These are phyloP conservation scores for Chloroclysta siterata DNA, from an alignment of 2,888 invertebrate species.

Conservation along the genomic window DNA sequence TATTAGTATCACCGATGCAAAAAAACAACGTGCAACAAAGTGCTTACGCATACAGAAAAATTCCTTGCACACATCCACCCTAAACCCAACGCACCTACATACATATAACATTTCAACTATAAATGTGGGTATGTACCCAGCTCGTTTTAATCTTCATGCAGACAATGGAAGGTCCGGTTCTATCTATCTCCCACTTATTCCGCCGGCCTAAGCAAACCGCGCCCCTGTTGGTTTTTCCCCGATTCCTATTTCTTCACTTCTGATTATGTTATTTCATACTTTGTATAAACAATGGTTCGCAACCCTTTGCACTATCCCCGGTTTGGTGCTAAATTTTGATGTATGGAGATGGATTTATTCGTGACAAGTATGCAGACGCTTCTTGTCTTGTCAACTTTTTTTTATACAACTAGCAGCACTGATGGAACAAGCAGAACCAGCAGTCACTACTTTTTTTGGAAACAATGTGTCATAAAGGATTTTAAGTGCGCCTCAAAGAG, in stretches of 20 bases:
- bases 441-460: too few species aligned
- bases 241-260: constrained; percentile 84
- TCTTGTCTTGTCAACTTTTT: too few species aligned
- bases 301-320: constrained; percentile 83
- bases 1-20: too few species aligned
- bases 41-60: too few species aligned
- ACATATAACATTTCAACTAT: background rate
- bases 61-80: background rate
- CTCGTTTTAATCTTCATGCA: constrained; percentile 56
- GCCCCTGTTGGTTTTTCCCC: constrained; percentile 80
- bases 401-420: too few species aligned
- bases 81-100: background rate
- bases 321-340: constrained; percentile 53
- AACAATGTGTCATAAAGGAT: too few species aligned
- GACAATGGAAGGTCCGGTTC: constrained; percentile 70
- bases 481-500: too few species aligned
- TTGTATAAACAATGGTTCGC: constrained; percentile 79
- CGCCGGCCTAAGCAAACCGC: constrained; percentile 85
- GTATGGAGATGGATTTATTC: constrained; percentile 56
- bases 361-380: too few species aligned
- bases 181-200: constrained; percentile 78
- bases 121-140: background rate
- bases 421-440: too few species aligned
- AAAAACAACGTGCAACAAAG: too few species aligned
- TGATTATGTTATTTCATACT: constrained; percentile 85